phyloP scores from a whole-genome alignment of 2,113 vertebrate genomes.

The Cranoglanis bouderius region DNA sequence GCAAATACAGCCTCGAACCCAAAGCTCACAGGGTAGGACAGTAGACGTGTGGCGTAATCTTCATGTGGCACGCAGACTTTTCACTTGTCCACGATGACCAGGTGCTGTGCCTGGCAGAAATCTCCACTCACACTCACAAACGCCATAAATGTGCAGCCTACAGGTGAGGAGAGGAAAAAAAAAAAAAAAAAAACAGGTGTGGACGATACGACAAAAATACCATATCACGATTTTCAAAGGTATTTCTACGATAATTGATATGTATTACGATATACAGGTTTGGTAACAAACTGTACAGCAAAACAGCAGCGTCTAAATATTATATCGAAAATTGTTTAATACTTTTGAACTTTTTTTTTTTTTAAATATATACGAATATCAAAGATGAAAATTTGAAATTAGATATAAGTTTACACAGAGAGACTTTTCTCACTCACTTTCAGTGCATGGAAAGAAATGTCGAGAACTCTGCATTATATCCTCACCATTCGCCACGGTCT shows the following conservation, averaged over 20 bases:
- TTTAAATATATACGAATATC: too few species aligned
- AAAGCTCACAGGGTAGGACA: conserved; percentile 63
- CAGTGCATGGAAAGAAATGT: conserved; percentile 54
- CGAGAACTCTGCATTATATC: conserved; percentile 71
- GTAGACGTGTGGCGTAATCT: conserved; percentile 61
- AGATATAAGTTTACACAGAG: background rate
- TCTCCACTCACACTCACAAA: conserved; percentile 95
- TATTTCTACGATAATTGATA: background rate
- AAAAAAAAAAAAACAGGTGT: background rate
- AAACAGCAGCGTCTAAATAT: too few species aligned
- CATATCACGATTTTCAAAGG: background rate
- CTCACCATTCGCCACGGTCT: conserved; percentile 73
- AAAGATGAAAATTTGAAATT: too few species aligned
- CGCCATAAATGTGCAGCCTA: conserved; percentile 96
- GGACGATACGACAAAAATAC: background rate
- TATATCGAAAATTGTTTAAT: too few species aligned
- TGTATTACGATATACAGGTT: background rate
- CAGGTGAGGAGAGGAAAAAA: conserved; percentile 3
- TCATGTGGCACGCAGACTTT: conserved; percentile 65
- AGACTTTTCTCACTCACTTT: conserved; percentile 45
- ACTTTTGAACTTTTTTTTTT: too few species aligned
- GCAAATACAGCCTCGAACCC: conserved; percentile 57
- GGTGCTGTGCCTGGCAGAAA: conserved; percentile 99
- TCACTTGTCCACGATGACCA: conserved; percentile 94
- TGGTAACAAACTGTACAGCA: too few species aligned